A percentile compares a stretch with the other conserved stretches of the same genome.
Conservation (phyloP, 1,140 invertebrate species). For the Diabrotica undecimpunctata region DNA sequence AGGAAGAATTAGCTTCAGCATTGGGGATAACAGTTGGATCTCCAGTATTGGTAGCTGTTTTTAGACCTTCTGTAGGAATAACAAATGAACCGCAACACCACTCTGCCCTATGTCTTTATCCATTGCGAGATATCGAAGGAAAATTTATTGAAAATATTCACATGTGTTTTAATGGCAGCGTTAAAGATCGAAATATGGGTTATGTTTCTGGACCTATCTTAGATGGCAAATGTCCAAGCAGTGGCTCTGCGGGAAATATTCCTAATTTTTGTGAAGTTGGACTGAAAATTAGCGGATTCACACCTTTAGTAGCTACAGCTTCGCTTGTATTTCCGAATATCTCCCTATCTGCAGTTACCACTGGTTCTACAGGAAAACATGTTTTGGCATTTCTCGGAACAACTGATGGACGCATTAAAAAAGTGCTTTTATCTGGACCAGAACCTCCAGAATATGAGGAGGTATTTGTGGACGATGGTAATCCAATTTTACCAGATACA, state of each 20-base stretch:
- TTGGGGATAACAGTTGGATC: conserved; percentile 75
- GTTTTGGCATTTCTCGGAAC: conserved; percentile 92
- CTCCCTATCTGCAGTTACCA: conserved; percentile 75
- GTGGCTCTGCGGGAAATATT: conserved; percentile 83
- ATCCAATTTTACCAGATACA: conserved; percentile 77
- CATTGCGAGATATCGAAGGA: conserved; percentile 81
- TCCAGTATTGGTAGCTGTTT: conserved; percentile 76
- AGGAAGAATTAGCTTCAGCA: conserved; percentile 73
- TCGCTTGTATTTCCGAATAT: conserved; percentile 75
- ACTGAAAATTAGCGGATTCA: conserved; percentile 84
- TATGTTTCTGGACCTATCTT: conserved; percentile 89
- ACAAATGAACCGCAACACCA: conserved; percentile 70
- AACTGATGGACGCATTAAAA: conserved; percentile 70
- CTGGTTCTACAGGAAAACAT: conserved; percentile 81
- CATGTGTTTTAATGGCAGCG: conserved; percentile 93
- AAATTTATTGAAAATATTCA: conserved; percentile 96
- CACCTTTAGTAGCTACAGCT: conserved; percentile 72
- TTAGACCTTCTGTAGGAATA: conserved; percentile 79
- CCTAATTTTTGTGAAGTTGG: conserved; percentile 89
- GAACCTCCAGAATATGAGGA: conserved; percentile 75
- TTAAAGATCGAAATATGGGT: conserved; percentile 85
- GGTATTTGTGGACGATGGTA: conserved; percentile 67
- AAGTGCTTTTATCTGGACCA: conserved; percentile 66
- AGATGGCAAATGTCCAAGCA: conserved; percentile 83
- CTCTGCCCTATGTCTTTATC: conserved; percentile 84